phyloP scores from a whole-genome alignment of 2,888 invertebrate species.

The Brachyptera risi region DNA sequence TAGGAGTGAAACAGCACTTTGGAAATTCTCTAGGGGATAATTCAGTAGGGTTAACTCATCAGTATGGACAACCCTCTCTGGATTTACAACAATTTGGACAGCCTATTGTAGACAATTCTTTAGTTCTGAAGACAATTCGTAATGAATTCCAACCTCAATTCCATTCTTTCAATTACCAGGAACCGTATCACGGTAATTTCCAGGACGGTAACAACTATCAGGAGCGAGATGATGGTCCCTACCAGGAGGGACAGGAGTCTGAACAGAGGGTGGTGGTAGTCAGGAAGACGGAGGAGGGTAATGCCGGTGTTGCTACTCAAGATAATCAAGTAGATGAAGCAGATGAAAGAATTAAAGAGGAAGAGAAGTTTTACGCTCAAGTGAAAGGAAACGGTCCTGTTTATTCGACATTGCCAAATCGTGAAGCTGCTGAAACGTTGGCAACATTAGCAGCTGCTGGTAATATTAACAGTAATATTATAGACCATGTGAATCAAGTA shows the following conservation, averaged over 20 bases:
- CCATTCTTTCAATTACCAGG: constrained; percentile 49
- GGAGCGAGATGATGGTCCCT: constrained; percentile 37
- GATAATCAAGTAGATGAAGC: background rate
- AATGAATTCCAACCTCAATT: constrained; percentile 46
- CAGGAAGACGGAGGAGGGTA: background rate
- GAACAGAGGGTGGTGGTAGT: background rate
- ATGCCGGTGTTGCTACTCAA: background rate
- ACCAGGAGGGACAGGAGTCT: background rate
- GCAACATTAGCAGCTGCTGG: constrained; percentile 56
- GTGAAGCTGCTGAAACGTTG: constrained; percentile 57
- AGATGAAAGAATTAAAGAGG: background rate
- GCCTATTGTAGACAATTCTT: too few relatives aligned
- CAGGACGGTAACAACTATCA: constrained; percentile 44
- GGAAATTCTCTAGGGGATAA: too few relatives aligned
- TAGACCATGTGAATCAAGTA: constrained; percentile 11
- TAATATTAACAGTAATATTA: constrained; percentile 46
- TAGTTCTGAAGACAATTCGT: too few relatives aligned
- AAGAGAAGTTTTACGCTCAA: background rate
- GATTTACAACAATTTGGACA: too few relatives aligned
- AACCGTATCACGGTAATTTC: constrained; percentile 35
- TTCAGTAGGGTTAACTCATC: too few relatives aligned
- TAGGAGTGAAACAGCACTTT: too few relatives aligned
- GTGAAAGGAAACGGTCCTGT: background rate
- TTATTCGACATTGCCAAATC: constrained; percentile 58
- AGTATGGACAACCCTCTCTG: too few relatives aligned